Base-by-base conservation (phyloP, 2,888 invertebrate genomes). In the Ferdinandea cuprea region DNA sequence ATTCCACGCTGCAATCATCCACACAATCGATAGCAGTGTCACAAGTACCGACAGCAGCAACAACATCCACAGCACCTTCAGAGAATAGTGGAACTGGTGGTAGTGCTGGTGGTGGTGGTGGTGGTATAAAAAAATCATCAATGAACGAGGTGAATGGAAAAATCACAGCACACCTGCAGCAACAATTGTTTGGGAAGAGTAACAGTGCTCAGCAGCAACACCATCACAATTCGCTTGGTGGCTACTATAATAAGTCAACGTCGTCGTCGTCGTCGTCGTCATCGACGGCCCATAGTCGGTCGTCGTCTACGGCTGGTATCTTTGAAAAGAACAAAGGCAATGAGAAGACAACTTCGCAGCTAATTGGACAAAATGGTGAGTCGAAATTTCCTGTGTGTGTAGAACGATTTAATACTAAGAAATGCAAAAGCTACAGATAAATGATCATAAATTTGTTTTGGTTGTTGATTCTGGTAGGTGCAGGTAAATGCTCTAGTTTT, bases 311-410 rank as follows among this genome's bases (percentile, higher is more conserved):
- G 9, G 37, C 46, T 52, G 68, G 77, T 54, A 48, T 46, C 15
- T 73, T 74, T 46, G 84, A 73, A 58, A 78, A 73, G 59, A 73
- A 71, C 65, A 84, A 79, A 69, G 50, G 66, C 59, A 85, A 63
- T 13, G 74, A 85, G 61, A 79, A 85, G 73, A 74, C 85, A 68
- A 71, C 66, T 46, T 71, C 78, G 44, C 79, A 84, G 73, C 80
- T 86, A 86, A 86, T 86, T 85, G 85, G 86, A 84, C 86, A 85
- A 86, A 87, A 87, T 85, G 86, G 87, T 87, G 81, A 86, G 86
- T 85, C 40, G 44, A 59, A 13, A 63, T 72, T 84, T 85, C 72
- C 76, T 72, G 66, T 44, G 19, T 9, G 2, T 19, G 42, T 84
- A 44, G 28, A 35, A 63, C 30, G 56, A 73, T 44, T 42, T 56